A percentile compares a stretch with the other conserved stretches of the same genome.
These are phyloP conservation scores for Troilus luridus DNA, from an alignment of 2,888 invertebrate genomes.

Conservation along the genomic window DNA sequence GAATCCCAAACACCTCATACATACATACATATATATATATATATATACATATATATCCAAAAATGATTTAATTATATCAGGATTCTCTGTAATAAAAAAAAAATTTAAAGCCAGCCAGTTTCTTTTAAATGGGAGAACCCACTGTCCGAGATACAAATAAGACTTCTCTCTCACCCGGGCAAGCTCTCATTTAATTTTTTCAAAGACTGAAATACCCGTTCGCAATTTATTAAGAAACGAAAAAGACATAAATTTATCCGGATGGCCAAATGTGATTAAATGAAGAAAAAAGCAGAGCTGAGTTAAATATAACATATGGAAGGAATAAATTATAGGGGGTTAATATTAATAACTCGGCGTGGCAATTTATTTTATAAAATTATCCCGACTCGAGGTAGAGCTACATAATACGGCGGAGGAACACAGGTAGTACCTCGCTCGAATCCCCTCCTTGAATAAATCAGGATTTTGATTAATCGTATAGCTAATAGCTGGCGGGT, in stretches of 20 bases:
- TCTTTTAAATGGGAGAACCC: conserved; percentile 1
- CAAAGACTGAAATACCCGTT: conserved; percentile 38
- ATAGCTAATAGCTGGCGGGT: neutral
- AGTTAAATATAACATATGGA: conserved; percentile 49
- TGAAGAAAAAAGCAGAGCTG: conserved; percentile 29
- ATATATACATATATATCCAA: neutral
- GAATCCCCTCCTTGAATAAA: neutral
- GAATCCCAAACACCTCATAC: too few species aligned
- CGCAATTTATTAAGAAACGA: conserved; percentile 41
- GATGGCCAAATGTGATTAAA: conserved; percentile 47
- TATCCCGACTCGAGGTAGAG: neutral
- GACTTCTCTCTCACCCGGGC: neutral
- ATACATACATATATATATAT: too few species aligned
- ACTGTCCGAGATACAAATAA: conserved; percentile 24
- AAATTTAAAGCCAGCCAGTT: neutral
- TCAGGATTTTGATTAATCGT: conserved; percentile 14
- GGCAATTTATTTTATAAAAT: conserved; percentile 45
- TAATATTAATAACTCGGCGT: conserved; percentile 48
- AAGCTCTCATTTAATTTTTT: conserved; percentile 13
- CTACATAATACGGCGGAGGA: neutral
- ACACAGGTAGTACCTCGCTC: conserved; percentile 21
- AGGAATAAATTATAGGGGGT: conserved; percentile 6
- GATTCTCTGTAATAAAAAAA: neutral
- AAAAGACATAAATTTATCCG: conserved; percentile 38
- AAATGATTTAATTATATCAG: neutral